Percentiles rank a stretch among this genome's conserved stretches.
These are phyloP conservation scores for Abrostola triplasia DNA, from an alignment of 2,888 invertebrate genomes.

Conservation along the genomic window DNA sequence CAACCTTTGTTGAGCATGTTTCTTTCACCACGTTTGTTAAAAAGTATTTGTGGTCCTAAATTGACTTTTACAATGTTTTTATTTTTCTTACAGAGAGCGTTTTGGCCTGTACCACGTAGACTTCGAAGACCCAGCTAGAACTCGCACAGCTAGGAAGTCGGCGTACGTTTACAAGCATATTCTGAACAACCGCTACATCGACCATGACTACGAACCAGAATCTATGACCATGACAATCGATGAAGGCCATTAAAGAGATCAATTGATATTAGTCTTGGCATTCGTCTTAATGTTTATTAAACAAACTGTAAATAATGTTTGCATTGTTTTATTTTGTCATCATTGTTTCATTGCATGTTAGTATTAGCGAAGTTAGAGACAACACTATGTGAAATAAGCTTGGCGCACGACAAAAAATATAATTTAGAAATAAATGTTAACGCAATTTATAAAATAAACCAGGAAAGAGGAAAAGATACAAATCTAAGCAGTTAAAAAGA, in stretches of 20 bases:
- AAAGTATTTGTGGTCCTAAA: too few relatives aligned
- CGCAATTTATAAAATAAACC: too few relatives aligned
- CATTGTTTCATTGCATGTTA: not conserved
- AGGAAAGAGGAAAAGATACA: too few relatives aligned
- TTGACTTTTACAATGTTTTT: too few relatives aligned
- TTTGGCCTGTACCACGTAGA: conserved; percentile 92
- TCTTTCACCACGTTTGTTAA: too few relatives aligned
- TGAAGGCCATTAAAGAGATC: conserved; percentile 56
- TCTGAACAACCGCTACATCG: conserved; percentile 78
- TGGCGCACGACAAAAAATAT: too few relatives aligned
- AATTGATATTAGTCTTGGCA: not conserved
- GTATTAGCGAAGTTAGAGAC: not conserved
- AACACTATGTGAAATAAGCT: too few relatives aligned
- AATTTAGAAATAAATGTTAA: too few relatives aligned
- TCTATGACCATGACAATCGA: conserved; percentile 72
- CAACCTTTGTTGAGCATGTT: too few relatives aligned
- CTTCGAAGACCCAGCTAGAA: conserved; percentile 88
- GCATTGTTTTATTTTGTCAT: not conserved
- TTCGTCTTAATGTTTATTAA: not conserved
- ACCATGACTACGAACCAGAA: conserved; percentile 70
- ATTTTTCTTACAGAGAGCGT: conserved; percentile 82
- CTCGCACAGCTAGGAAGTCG: conserved; percentile 90
- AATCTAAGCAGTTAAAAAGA: too few relatives aligned
- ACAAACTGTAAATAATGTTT: not conserved
- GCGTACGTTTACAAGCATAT: conserved; percentile 87